These are phyloP conservation scores for Listronotus bonariensis DNA, from an alignment of 1,140 invertebrate genomes.

Conservation along the genomic window DNA sequence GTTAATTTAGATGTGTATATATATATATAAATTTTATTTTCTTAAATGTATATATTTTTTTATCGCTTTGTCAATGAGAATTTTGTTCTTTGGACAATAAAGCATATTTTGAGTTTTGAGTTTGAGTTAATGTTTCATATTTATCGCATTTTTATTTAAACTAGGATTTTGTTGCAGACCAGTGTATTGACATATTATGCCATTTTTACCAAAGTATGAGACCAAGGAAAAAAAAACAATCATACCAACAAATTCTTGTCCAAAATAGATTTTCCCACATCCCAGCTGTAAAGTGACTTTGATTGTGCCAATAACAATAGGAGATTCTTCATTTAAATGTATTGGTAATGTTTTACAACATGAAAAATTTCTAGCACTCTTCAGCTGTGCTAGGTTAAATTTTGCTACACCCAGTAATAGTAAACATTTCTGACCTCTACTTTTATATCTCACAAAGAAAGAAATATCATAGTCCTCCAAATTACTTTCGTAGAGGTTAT, in stretches of 20 bases:
- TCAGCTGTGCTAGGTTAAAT: conserved; percentile 47
- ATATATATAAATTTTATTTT: too few relatives aligned
- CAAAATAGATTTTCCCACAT: conserved; percentile 58
- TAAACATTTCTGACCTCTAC: conserved; percentile 44
- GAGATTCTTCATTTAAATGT: conserved; percentile 41
- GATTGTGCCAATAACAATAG: conserved; percentile 49
- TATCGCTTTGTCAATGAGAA: too few relatives aligned
- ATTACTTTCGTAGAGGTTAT: conserved; percentile 41
- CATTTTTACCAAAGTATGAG: too few relatives aligned
- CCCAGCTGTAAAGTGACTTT: conserved; percentile 58
- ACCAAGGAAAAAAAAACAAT: background rate
- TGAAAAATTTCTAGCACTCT: conserved; percentile 39
- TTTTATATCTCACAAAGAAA: conserved; percentile 48
- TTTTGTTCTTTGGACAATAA: too few relatives aligned
- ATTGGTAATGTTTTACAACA: conserved; percentile 44
- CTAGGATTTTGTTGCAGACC: too few relatives aligned
- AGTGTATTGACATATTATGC: too few relatives aligned
- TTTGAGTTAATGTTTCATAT: too few relatives aligned
- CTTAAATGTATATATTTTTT: too few relatives aligned
- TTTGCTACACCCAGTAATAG: conserved; percentile 44
- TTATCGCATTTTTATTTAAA: too few relatives aligned
- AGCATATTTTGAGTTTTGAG: too few relatives aligned
- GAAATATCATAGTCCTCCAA: conserved; percentile 42
- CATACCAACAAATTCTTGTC: conserved; percentile 58
- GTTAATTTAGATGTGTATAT: too few relatives aligned